Conservation (phyloP, 1,140 invertebrate species). For the Pentalonia nigronervosa region DNA sequence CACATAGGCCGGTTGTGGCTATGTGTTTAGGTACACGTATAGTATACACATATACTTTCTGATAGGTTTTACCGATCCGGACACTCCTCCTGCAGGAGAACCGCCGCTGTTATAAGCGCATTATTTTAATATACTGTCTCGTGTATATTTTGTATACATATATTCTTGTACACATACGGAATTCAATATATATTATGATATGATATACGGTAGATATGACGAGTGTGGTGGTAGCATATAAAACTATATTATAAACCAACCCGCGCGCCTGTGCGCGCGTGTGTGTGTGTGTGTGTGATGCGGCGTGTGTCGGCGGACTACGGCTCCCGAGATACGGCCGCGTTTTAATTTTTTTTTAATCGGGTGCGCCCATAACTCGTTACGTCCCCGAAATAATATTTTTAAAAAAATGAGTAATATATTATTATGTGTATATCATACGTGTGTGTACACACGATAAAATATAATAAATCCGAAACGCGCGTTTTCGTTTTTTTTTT, state of each 20-base stretch:
- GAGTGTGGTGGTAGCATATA: background rate
- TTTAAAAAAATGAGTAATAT: background rate
- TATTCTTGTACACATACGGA: background rate
- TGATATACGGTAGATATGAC: background rate
- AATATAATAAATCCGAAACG: conserved; percentile 29
- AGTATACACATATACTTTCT: background rate
- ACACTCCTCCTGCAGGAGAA: conserved; percentile 5
- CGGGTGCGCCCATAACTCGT: conserved; percentile 46
- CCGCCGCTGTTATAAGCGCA: background rate
- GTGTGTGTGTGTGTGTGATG: background rate
- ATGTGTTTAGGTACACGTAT: background rate
- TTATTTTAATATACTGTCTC: background rate
- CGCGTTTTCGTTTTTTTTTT: background rate
- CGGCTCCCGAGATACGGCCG: conserved; percentile 48
- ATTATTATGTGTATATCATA: background rate
- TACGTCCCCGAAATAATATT: conserved; percentile 41
- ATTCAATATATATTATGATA: conserved; percentile 31
- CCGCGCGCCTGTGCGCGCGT: no score
- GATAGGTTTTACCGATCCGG: conserved; percentile 23
- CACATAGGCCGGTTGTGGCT: background rate
- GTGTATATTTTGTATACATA: background rate
- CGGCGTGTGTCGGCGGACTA: background rate
- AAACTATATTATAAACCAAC: background rate
- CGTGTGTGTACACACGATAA: background rate
- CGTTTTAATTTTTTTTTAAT: conserved; percentile 55